Conservation (phyloP, 2,888 invertebrate genomes). For the Euphydryas editha region DNA sequence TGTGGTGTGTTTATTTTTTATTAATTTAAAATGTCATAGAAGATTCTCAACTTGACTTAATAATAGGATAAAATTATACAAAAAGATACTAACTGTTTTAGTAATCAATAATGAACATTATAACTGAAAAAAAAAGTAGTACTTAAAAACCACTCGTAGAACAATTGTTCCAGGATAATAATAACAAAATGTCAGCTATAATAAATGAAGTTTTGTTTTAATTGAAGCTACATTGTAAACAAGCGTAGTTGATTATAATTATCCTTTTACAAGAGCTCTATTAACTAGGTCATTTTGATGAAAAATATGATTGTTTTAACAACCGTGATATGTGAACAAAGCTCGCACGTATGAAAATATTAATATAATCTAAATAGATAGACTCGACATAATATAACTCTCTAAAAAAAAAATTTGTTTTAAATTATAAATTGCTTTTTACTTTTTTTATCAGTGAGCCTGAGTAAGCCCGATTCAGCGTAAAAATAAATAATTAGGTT, state of each 20-base stretch:
- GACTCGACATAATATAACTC: constrained; percentile 8
- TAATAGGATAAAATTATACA: too few relatives aligned
- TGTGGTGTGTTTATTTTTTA: not conserved
- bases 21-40: not conserved
- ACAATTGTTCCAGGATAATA: not conserved
- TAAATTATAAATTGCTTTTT: not conserved
- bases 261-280: constrained; percentile 14
- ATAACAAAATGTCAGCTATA: constrained; percentile 1
- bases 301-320: constrained; percentile 15
- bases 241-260: constrained; percentile 14
- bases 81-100: too few relatives aligned
- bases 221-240: constrained; percentile 14
- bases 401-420: not conserved
- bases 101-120: too few relatives aligned
- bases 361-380: constrained; percentile 12
- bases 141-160: not conserved
- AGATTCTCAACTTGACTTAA: too few relatives aligned
- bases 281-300: constrained; percentile 21
- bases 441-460: not conserved
- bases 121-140: not conserved
- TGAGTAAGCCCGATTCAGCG: too few relatives aligned
- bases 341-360: constrained; percentile 16
- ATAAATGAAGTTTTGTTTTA: constrained; percentile 4
- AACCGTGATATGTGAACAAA: constrained; percentile 15
- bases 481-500: too few relatives aligned